Evolutionary conservation across 2,888 invertebrate genomes (phyloP).

Genomic region (Eustalomyia histrio): DNA sequence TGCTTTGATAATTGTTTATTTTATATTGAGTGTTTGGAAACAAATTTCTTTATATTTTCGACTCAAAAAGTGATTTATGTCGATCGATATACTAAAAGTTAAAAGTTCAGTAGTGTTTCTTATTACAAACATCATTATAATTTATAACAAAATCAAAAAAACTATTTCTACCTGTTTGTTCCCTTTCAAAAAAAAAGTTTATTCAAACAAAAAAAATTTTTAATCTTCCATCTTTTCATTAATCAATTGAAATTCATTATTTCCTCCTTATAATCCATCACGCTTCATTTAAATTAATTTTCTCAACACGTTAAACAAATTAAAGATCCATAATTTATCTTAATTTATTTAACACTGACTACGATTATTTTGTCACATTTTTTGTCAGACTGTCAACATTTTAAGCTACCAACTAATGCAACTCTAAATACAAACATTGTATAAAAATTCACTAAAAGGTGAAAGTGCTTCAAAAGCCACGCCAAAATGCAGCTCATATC

Average conservation of each 20-base stretch:
- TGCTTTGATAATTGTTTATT: no score
- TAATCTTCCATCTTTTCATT: no score
- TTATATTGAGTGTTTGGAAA: no score
- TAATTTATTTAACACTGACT: conserved; percentile 56
- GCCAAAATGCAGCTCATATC: conserved; percentile 61
- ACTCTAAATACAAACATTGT: conserved; percentile 22
- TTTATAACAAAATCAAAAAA: no score
- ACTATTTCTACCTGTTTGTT: no score
- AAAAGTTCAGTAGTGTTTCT: no score
- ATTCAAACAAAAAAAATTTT: no score
- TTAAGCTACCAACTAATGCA: conserved; percentile 46
- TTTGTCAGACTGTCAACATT: conserved; percentile 56
- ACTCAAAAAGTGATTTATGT: no score
- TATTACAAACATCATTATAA: no score
- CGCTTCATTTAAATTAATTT: conserved; percentile 51
- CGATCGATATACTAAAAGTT: no score
- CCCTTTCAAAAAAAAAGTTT: no score
- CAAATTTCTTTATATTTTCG: no score
- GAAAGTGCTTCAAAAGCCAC: conserved; percentile 64
- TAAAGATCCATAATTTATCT: conserved; percentile 63
- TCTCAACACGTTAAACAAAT: conserved; percentile 61
- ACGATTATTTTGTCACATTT: conserved; percentile 61
- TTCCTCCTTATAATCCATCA: background rate
- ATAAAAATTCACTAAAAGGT: conserved; percentile 48
- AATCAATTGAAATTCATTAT: background rate